phyloP scores from a whole-genome alignment of 2,888 invertebrate genomes.

The Ichneumoninae sp. region DNA sequence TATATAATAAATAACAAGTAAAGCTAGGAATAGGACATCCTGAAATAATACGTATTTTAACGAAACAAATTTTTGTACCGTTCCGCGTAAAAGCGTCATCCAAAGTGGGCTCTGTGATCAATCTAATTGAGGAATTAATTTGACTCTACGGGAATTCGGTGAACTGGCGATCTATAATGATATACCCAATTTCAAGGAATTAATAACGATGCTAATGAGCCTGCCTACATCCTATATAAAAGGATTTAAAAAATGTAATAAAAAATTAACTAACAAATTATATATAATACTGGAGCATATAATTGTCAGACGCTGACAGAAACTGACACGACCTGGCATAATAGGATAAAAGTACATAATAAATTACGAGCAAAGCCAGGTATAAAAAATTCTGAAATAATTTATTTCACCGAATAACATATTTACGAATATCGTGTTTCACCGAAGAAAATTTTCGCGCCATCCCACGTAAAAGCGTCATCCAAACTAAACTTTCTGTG shows the following conservation, averaged over 20 bases:
- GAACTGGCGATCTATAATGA: background rate
- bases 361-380: background rate
- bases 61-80: background rate
- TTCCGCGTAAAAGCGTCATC: background rate
- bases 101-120: slow-evolving; percentile 2
- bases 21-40: background rate
- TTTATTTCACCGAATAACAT: background rate
- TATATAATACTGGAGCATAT: too few relatives aligned
- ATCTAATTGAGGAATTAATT: slow-evolving; percentile 3
- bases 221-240: too few relatives aligned
- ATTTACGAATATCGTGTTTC: background rate
- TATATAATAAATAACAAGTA: too few relatives aligned
- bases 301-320: too few relatives aligned
- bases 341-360: background rate
- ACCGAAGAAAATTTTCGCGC: background rate
- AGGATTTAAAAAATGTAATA: too few relatives aligned
- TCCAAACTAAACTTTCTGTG: background rate
- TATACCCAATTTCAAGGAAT: background rate
- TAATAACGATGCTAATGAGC: background rate
- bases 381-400: background rate
- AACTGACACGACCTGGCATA: too few relatives aligned
- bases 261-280: too few relatives aligned
- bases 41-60: background rate
- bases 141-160: background rate
- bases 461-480: background rate